Evolutionary conservation across 1,140 invertebrate species (phyloP).

Genomic region (Araneus ventricosus): DNA sequence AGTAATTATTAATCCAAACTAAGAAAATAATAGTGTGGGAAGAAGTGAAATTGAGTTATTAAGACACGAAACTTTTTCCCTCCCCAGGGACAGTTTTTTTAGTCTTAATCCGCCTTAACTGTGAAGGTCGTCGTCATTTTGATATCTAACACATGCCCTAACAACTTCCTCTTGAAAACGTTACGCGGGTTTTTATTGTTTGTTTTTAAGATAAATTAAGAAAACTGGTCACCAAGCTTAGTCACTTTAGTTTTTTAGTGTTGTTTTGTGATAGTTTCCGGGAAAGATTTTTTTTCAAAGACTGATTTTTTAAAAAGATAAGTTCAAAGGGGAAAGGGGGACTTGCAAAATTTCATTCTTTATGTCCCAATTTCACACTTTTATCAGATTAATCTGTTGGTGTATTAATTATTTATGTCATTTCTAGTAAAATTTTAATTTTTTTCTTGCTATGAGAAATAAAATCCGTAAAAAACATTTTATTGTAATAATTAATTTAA

Average conservation of each 20-base stretch:
- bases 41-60: background rate
- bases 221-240: background rate
- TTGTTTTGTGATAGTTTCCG: background rate
- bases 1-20: background rate
- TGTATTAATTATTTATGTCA: too few relatives aligned
- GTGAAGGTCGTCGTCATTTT: constrained; percentile 33
- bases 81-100: constrained; percentile 7
- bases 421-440: too few relatives aligned
- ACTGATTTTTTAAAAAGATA: too few relatives aligned
- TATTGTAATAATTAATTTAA: too few relatives aligned
- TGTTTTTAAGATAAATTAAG: background rate
- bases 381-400: too few relatives aligned
- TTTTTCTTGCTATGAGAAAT: too few relatives aligned
- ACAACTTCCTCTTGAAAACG: background rate
- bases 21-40: background rate
- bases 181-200: background rate
- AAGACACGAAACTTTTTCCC: background rate
- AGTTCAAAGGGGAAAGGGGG: too few relatives aligned
- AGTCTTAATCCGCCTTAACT: background rate
- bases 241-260: background rate
- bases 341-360: too few relatives aligned
- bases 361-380: too few relatives aligned
- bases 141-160: constrained; percentile 62
- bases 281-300: too few relatives aligned
- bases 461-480: too few relatives aligned